phyloP scores from a whole-genome alignment of 1,140 invertebrate species.

The Cotesia chilonis region DNA sequence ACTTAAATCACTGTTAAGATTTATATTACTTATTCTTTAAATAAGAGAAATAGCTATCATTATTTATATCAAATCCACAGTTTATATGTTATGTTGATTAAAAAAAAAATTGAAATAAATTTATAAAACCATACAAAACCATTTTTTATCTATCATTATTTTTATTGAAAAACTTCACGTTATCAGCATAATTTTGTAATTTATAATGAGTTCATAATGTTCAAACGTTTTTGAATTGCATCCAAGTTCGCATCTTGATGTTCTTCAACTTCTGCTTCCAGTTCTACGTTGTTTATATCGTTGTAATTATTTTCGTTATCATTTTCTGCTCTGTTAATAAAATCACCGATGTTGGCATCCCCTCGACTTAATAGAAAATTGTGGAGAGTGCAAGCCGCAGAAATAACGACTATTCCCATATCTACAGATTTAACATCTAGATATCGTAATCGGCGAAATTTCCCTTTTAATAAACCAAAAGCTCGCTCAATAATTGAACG shows the following conservation, averaged over 20 bases:
- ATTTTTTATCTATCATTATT: no score
- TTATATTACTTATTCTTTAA: no score
- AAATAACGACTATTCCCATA: slow-evolving; percentile 38
- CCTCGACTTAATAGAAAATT: slow-evolving; percentile 40
- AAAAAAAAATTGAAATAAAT: no score
- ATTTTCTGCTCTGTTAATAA: background rate
- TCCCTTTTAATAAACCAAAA: slow-evolving; percentile 45
- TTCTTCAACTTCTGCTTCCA: background rate
- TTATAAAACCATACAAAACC: no score
- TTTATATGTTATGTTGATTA: no score
- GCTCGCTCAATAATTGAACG: slow-evolving; percentile 42
- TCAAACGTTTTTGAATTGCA: no score
- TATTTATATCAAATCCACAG: no score
- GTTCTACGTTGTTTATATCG: background rate
- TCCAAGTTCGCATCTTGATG: background rate
- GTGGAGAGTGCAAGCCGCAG: slow-evolving; percentile 42
- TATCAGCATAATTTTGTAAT: no score
- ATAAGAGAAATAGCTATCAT: no score
- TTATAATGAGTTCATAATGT: no score
- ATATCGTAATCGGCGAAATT: slow-evolving; percentile 42
- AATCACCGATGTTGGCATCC: background rate
- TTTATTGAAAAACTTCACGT: no score
- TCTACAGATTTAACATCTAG: slow-evolving; percentile 40
- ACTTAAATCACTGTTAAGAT: background rate
- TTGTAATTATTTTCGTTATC: background rate